Conservation (phyloP, 2,113 vertebrate genomes). For the Upupa epops region DNA sequence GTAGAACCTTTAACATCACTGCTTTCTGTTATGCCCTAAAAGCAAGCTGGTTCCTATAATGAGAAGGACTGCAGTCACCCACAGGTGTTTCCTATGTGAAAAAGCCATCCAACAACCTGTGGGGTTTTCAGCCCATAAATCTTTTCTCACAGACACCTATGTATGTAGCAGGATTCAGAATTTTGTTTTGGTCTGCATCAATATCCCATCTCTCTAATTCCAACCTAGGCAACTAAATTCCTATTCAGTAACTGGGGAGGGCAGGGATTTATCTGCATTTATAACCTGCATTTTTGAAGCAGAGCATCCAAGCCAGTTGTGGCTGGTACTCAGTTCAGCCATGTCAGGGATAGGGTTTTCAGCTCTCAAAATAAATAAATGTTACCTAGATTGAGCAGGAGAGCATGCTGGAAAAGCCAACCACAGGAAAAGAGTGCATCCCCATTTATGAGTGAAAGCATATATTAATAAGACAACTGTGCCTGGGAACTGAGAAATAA, state of each 20-base stretch:
- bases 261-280: not conserved
- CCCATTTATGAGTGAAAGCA: not conserved
- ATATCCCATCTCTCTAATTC: not conserved
- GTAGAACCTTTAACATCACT: not conserved
- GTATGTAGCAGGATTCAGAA: not conserved
- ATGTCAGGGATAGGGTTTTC: not conserved
- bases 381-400: not conserved
- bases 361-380: not conserved
- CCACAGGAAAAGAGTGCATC: not conserved
- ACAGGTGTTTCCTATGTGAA: not conserved
- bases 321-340: not conserved
- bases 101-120: not conserved
- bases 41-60: not conserved
- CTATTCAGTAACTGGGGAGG: not conserved
- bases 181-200: not conserved
- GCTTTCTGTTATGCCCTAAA: not conserved
- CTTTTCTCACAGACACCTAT: not conserved
- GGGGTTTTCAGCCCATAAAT: not conserved
- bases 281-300: not conserved
- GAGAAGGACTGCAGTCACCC: not conserved
- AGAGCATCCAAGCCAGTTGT: not conserved
- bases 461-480: not conserved
- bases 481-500: not conserved
- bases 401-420: not conserved
- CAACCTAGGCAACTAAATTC: not conserved